Base-by-base conservation (phyloP, 1,140 invertebrate species). In the Monomorium pharaonis region DNA sequence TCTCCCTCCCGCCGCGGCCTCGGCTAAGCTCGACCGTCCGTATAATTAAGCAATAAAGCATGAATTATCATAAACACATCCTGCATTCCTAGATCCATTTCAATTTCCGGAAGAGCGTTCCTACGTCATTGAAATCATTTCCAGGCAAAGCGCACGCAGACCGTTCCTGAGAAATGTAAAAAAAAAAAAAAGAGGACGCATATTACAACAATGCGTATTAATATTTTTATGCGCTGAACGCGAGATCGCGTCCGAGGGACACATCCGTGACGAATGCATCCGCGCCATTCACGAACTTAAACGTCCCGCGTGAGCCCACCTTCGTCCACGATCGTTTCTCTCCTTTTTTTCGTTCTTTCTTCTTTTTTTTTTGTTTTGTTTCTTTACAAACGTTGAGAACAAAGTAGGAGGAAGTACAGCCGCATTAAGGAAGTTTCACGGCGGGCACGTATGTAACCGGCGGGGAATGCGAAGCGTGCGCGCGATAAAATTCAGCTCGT, bases 401-500 rank as follows among this genome's bases (percentile, higher is more conserved):
- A 42, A 58, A 58, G 24, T 83, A 74, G 21, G 44, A 33, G 51
- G 27, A 83, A 74, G 67, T 74, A 83, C 33, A 37, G 72, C 67
- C 78, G 78, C 78, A 72, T 83, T 83, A 83, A 83, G 54, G 37
- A 51, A 74, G 78, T 83, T 83, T 58, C 78, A 70, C 67, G 24
- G 67, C 78, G 27, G 14, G 51, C 78, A 54, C 78, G 78, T 83
- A 83, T 58, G 78, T 83, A 83, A 74, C 51, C 37, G 67, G 51
- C 67, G 63, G 51, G 60, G 77, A 80, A 81, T 80, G 76, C n/a
- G 63, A 80, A 21, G 74, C 60, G 54, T 37, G 72, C 58, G 76
- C 75, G 47, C 72, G 70, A 84, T 75, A 77, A 67, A 85, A 56
- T 65, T 74, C 24, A 77, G 69, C 72, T 86, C 90, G 60, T 92